Conservation (phyloP, 2,797 vertebrate species). For the Ispidina picta region DNA sequence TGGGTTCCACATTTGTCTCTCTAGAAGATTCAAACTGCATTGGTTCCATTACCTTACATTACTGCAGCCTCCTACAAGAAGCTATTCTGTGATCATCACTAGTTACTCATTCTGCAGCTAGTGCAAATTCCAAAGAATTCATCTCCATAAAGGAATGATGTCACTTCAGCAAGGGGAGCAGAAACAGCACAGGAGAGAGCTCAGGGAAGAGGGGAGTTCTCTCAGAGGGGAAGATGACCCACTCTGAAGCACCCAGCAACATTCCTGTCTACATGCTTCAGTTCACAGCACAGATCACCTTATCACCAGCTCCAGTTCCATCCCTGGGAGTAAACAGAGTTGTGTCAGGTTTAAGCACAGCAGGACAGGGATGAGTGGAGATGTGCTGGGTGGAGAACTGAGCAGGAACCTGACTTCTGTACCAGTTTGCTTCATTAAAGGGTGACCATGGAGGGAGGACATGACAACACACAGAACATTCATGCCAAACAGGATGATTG, state of each 20-base stretch:
- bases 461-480: background rate
- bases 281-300: background rate
- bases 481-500: background rate
- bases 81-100: background rate
- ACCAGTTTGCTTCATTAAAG: background rate
- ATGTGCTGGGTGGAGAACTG: background rate
- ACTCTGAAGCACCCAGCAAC: background rate
- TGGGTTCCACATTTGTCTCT: background rate
- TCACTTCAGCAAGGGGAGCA: fast-evolving
- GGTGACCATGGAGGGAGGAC: background rate
- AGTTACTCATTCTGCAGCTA: background rate
- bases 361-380: background rate
- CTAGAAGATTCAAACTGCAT: background rate
- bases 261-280: background rate
- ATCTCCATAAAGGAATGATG: background rate
- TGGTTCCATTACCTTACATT: background rate
- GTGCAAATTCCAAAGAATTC: background rate
- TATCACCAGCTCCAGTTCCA: background rate
- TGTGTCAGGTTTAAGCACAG: background rate
- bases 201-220: background rate
- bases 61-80: background rate
- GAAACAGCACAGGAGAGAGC: background rate
- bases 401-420: background rate
- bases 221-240: background rate
- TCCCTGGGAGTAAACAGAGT: background rate